Percentiles rank a stretch among this genome's conserved stretches.
phyloP scores from a whole-genome alignment of 2,888 invertebrate genomes.

The Andrena trimmerana region DNA sequence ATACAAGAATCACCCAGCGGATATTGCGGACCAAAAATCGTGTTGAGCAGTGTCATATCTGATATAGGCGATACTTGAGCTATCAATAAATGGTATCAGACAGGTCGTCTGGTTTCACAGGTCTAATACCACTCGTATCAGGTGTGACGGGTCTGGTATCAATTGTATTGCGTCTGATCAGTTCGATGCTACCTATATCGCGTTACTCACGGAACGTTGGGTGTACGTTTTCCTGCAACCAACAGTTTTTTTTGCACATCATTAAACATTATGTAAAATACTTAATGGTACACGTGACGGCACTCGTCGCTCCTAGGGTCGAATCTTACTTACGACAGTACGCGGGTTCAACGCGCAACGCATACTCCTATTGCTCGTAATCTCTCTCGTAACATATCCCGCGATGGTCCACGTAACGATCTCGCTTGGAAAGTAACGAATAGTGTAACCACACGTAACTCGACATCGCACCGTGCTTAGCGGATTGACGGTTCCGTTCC shows the following conservation, averaged over 20 bases:
- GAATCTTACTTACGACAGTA: constrained; percentile 19
- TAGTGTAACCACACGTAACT: constrained; percentile 50
- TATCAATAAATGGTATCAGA: no score
- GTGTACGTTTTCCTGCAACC: neutral
- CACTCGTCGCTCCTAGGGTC: neutral
- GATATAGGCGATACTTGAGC: no score
- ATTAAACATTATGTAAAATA: constrained; percentile 28
- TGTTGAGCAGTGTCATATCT: no score
- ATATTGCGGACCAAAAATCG: no score
- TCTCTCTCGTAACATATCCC: constrained; percentile 39
- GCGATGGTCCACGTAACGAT: constrained; percentile 53
- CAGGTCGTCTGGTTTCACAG: no score
- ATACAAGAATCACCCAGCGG: no score
- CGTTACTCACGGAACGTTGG: neutral
- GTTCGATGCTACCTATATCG: no score
- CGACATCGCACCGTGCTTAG: constrained; percentile 7
- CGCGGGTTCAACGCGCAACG: neutral
- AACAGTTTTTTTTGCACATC: neutral
- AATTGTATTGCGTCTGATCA: no score
- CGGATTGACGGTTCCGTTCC: neutral
- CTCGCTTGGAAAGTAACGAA: constrained; percentile 55
- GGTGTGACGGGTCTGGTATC: no score
- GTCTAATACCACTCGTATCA: no score
- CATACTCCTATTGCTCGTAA: neutral
- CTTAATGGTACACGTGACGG: constrained; percentile 16